These are phyloP conservation scores for Pheosia gnoma DNA, from an alignment of 2,888 invertebrate genomes.

Conservation along the genomic window DNA sequence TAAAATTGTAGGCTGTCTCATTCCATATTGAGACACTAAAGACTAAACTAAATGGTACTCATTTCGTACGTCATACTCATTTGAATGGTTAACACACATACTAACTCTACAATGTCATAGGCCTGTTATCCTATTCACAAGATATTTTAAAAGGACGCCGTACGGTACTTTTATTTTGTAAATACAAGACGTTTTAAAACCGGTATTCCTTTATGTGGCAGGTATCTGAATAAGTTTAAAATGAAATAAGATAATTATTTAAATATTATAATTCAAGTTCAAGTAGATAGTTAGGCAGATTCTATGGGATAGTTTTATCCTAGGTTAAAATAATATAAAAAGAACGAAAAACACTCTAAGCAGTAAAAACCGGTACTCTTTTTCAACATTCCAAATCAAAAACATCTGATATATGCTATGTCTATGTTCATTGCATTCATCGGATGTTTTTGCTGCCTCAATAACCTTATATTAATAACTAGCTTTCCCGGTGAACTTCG, in stretches of 20 bases:
- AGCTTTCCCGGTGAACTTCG: no score
- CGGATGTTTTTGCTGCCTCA: no score
- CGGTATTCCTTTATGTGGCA: background rate
- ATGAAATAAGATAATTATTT: background rate
- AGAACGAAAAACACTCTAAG: no score
- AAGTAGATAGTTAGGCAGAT: no score
- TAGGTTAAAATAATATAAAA: no score
- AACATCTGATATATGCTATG: no score
- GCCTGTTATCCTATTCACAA: slow-evolving; percentile 2
- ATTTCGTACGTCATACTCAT: background rate
- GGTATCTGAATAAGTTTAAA: background rate
- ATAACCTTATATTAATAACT: no score
- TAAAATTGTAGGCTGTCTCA: background rate
- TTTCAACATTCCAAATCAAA: no score
- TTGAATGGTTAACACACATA: background rate
- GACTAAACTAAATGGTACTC: background rate
- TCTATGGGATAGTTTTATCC: no score
- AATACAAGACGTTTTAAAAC: background rate
- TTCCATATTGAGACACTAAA: background rate
- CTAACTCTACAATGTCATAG: background rate
- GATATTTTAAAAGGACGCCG: background rate
- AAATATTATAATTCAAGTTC: no score
- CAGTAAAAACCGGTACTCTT: no score
- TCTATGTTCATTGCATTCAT: no score
- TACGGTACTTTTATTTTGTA: slow-evolving; percentile 1